Evolutionary conservation across 1,140 invertebrate genomes (phyloP), one percentile per base, ranked within the genome.

Genomic region (Dufourea novaeangliae): DNA sequence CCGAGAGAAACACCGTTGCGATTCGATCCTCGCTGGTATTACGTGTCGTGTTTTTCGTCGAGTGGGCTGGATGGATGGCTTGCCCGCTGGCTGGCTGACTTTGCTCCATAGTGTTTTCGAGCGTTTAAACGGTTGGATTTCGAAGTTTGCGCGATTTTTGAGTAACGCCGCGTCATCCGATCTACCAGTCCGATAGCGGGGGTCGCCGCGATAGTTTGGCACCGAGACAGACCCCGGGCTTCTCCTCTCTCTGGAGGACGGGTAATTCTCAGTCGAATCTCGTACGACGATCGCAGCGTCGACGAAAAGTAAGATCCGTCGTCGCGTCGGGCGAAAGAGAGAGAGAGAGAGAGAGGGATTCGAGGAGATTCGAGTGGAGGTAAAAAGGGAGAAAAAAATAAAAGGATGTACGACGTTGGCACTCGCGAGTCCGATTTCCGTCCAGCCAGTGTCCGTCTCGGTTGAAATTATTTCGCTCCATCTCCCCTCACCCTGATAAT

Each of bases 101-200:
- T 12, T 14, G 56, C 57, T 22, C 20, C n/a, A 29, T 41, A 59
- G 25, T 57, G 25, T 11, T 34, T 14, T 56, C 62, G 20, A 52
- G 1, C 46, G 41, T 11, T 68, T 61, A 69, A 76, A 76, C 34
- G 44, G 22, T 69, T 17, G n/a, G 64, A 39, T 76, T 59, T 17
- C 39, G 27, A 44, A 46, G 52, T 67, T 76, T 75, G 29, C 52
- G 73, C 73, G 64, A 75, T 69, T 76, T 76, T 69, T 41, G 29
- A 76, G 66, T n/a, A 69, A 41, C 54, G 73, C 73, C 54, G 39
- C 73, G 73, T 76, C 73, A 76, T 76, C 73, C 73, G 73, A 76
- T 76, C 52, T 76, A 7, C 0, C 20, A 7, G 17, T 6, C 20
- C 29, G 73, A 75, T 75, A 75, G 50, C 72, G 62, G 22, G 10